These are phyloP conservation scores for Lypha dubia DNA, from an alignment of 2,888 invertebrate genomes.

Conservation along the genomic window DNA sequence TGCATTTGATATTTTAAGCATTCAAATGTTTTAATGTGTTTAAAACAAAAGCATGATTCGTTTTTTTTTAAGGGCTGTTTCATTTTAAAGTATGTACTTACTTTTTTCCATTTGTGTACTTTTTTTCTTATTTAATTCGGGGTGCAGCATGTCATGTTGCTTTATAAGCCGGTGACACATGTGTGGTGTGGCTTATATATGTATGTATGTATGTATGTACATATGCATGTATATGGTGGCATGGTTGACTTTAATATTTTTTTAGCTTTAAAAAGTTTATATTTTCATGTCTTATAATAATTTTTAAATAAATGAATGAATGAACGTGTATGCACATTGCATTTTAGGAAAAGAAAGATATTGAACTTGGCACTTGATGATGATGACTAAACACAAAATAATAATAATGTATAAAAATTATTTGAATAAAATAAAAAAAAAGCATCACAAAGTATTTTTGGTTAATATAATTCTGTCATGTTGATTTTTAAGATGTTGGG, in stretches of 20 bases:
- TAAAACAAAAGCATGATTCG: slow-evolving; percentile 24
- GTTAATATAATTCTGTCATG: slow-evolving; percentile 56
- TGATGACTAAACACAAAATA: slow-evolving; percentile 58
- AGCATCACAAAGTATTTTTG: slow-evolving; percentile 26
- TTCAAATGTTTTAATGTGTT: slow-evolving; percentile 52
- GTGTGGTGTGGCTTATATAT: slow-evolving; percentile 59
- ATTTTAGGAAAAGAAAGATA: slow-evolving; percentile 55
- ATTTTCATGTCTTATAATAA: slow-evolving; percentile 37
- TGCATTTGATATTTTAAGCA: slow-evolving; percentile 61
- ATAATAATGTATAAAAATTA: slow-evolving; percentile 32
- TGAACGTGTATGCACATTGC: slow-evolving; percentile 46
- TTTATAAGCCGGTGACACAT: slow-evolving; percentile 67
- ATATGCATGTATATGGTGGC: no score
- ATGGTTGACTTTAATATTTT: slow-evolving; percentile 33
- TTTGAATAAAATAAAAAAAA: slow-evolving; percentile 2
- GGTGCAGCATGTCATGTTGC: slow-evolving; percentile 68
- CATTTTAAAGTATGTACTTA: slow-evolving; percentile 29
- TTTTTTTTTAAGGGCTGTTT: slow-evolving; percentile 60
- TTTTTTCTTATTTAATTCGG: slow-evolving; percentile 27
- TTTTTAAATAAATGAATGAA: slow-evolving; percentile 35
- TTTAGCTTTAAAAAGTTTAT: slow-evolving; percentile 40
- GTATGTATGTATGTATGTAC: no score
- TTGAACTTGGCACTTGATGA: slow-evolving; percentile 69
- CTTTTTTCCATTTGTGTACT: slow-evolving; percentile 11
- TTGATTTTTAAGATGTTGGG: slow-evolving; percentile 44